Base-by-base conservation (phyloP, 2,113 vertebrate genomes). In the Manacus vitellinus region DNA sequence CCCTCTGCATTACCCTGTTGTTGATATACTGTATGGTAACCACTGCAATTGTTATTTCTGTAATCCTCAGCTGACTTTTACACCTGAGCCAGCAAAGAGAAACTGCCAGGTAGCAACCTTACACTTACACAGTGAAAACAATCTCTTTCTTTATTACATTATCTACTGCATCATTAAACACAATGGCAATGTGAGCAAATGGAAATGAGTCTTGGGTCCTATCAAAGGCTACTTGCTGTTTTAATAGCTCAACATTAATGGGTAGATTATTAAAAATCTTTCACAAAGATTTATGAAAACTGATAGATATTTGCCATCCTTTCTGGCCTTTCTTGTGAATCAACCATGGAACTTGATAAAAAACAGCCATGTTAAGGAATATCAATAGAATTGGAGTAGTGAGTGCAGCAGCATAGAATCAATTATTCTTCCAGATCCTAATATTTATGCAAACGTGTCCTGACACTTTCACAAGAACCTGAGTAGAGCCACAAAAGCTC, bases 141-240 rank as follows among this genome's bases (percentile, higher is more conserved):
- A 81, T 61, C 92, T 81, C 85, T 62, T 49, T 35, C 84, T 87
- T 91, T 91, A 96, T 91, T 91, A 85, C 85, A 37, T 91, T 91
- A 95, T 95, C 91, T 77, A 23, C 84, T 74, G 92, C 89, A 83
- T 88, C 96, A 95, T 94, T 95, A 95, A 95, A 88, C 89, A 89
- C 91, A 95, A 90, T 12, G 63, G 86, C 87, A 88, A 68, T 68
- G 79, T 52, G 91, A 96, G 88, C 77, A 88, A 97, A 91, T 68
- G 87, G 90, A 95, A 96, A 89, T 35, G 88, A 93, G 91, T 58
- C 94, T 83, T 46, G 67, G 91, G 94, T 59, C 74, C 93, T 92
- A 95, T 89, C 91, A 96, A 94, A 70, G 84, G 92, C 80, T 72
- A 72, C 88, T 92, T 72, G 63, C 72, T 88, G 87, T 81, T 96